These are phyloP conservation scores for Leptinotarsa haldemani DNA, from an alignment of 2,888 invertebrate genomes.

Conservation along the genomic window DNA sequence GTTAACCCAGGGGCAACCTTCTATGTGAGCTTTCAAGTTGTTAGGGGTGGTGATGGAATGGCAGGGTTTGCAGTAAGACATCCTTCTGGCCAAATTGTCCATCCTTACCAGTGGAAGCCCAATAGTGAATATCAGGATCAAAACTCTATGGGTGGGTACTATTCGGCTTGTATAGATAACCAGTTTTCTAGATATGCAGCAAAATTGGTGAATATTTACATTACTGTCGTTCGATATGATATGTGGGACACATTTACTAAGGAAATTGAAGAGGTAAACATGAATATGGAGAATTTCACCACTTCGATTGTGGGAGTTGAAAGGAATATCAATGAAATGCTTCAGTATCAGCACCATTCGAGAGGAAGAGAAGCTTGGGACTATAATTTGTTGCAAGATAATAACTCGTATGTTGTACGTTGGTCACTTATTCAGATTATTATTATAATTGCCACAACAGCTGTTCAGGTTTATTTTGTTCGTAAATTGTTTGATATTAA, in stretches of 20 bases:
- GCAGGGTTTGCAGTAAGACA: conserved; percentile 92
- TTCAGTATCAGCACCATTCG: conserved; percentile 85
- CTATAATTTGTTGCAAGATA: conserved; percentile 82
- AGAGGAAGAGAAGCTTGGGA: conserved; percentile 85
- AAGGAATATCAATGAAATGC: conserved; percentile 85
- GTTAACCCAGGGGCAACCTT: conserved; percentile 92
- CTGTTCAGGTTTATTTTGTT: conserved; percentile 88
- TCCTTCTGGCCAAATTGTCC: conserved; percentile 85
- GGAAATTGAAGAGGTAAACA: conserved; percentile 87
- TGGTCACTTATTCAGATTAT: conserved; percentile 91
- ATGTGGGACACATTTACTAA: conserved; percentile 93
- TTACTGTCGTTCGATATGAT: conserved; percentile 92
- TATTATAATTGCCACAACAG: conserved; percentile 83
- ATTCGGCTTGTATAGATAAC: conserved; percentile 92
- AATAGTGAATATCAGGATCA: conserved; percentile 91
- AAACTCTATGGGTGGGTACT: conserved; percentile 84
- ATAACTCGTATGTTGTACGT: conserved; percentile 86
- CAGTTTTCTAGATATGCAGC: conserved; percentile 92
- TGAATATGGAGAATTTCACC: conserved; percentile 92
- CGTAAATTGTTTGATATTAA: conserved; percentile 89
- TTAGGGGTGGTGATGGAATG: conserved; percentile 94
- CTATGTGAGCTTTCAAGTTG: conserved; percentile 93
- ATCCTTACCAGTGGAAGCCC: conserved; percentile 92
- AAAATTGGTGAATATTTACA: conserved; percentile 89
- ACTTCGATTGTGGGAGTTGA: conserved; percentile 81